phyloP scores from a whole-genome alignment of 2,797 vertebrate species.

The Urosaurus nigricauda region DNA sequence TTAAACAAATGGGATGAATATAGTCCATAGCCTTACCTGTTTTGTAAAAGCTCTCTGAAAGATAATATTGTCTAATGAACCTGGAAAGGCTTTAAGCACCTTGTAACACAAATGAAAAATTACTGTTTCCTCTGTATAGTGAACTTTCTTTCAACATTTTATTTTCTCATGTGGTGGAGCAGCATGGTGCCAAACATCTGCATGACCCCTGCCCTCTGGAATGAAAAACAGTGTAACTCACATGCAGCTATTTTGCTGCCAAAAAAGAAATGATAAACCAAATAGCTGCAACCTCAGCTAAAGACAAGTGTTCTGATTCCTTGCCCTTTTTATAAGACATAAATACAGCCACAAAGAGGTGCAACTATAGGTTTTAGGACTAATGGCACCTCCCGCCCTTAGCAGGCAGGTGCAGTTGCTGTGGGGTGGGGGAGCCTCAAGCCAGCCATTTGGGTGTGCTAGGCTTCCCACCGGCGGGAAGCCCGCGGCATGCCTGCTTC shows the following conservation, averaged over 20 bases:
- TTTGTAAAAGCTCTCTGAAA: constrained; percentile 47
- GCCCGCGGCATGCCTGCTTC: no score
- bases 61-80: constrained; percentile 33
- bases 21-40: constrained; percentile 27
- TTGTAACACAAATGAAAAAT: constrained; percentile 48
- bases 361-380: not conserved
- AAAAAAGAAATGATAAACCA: not conserved
- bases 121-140: constrained; percentile 35
- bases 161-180: not conserved
- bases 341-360: not conserved
- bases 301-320: not conserved
- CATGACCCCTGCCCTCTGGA: not conserved
- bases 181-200: not conserved
- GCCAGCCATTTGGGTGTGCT: no score
- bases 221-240: not conserved
- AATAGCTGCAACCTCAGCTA: not conserved
- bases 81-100: constrained; percentile 41
- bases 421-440: no score
- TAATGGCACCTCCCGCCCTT: no score
- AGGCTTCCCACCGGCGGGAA: no score
- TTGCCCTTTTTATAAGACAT: not conserved
- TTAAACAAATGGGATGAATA: constrained; percentile 53
- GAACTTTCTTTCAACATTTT: constrained; percentile 40
- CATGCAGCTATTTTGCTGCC: not conserved
- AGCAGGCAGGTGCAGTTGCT: no score